Conservation (phyloP, 2,888 invertebrate genomes). For the Machimus atricapillus region DNA sequence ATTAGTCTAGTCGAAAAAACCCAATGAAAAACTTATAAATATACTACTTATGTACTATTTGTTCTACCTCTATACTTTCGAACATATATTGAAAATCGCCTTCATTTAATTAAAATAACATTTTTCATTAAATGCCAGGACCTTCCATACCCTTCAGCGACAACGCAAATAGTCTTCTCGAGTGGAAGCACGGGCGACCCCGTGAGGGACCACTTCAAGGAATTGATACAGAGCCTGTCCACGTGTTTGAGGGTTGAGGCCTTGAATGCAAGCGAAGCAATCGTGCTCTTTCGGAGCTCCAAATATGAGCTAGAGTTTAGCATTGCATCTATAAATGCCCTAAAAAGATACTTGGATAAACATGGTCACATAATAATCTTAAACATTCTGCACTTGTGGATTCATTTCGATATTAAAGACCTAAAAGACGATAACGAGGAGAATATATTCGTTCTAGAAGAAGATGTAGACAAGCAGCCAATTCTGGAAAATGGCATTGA, state of each 20-base stretch:
- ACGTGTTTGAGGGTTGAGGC: slow-evolving; percentile 56
- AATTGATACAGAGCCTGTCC: slow-evolving; percentile 58
- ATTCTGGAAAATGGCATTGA: slow-evolving; percentile 32
- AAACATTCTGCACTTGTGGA: slow-evolving; percentile 72
- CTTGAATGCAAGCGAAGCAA: slow-evolving; percentile 55
- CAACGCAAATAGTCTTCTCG: slow-evolving; percentile 45
- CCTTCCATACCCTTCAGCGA: slow-evolving; percentile 37
- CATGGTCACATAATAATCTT: slow-evolving; percentile 74
- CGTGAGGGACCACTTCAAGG: slow-evolving; percentile 58
- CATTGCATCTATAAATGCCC: slow-evolving; percentile 69
- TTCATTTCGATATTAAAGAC: slow-evolving; percentile 68
- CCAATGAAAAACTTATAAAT: no score
- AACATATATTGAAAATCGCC: neutral
- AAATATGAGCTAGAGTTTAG: slow-evolving; percentile 76
- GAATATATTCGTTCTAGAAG: slow-evolving; percentile 47
- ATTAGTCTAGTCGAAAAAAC: no score
- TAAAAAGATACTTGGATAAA: slow-evolving; percentile 71
- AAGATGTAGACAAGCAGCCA: slow-evolving; percentile 16
- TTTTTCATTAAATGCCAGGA: slow-evolving; percentile 3
- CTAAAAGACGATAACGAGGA: slow-evolving; percentile 50
- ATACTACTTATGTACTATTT: no score
- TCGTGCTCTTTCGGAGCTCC: slow-evolving; percentile 67
- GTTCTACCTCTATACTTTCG: no score
- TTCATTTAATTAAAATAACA: neutral
- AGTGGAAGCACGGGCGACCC: slow-evolving; percentile 53